Conservation (phyloP, 2,113 vertebrate species). For the Telmatochromis sp. region DNA sequence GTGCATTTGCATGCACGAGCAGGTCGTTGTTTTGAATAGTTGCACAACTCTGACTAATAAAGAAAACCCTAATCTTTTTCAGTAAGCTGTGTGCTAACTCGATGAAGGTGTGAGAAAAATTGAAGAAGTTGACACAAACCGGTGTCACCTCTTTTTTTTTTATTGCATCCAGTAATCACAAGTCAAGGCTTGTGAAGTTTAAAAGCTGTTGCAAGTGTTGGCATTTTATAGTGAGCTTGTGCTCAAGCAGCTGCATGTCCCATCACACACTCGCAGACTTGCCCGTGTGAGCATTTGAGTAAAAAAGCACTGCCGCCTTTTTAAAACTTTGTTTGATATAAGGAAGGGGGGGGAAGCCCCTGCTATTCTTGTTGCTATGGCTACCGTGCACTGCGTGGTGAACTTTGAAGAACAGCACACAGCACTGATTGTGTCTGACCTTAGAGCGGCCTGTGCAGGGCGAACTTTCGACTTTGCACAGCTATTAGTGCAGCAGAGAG, state of each 20-base stretch:
- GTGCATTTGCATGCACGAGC: background rate
- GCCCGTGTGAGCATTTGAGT: background rate
- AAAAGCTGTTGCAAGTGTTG: background rate
- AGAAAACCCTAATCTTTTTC: background rate
- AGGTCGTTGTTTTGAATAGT: background rate
- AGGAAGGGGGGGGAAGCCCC: background rate
- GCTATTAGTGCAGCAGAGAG: background rate
- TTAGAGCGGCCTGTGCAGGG: background rate
- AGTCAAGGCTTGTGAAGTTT: background rate
- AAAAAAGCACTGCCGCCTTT: constrained; percentile 16
- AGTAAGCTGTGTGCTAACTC: background rate
- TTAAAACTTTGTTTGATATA: constrained; percentile 47
- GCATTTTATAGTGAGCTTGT: background rate
- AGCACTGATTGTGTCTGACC: constrained; percentile 57
- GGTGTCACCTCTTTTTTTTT: background rate
- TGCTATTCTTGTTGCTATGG: constrained; percentile 48
- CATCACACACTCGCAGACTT: background rate
- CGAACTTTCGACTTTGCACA: constrained; percentile 38
- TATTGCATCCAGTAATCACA: background rate
- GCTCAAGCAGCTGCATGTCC: constrained; percentile 6
- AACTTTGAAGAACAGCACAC: constrained; percentile 63
- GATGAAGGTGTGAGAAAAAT: background rate
- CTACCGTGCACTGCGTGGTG: constrained; percentile 50
- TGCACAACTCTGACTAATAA: background rate
- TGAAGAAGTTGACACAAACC: background rate